Base-by-base conservation (phyloP, 1,140 invertebrate species). In the Rhopalosiphum padi region DNA sequence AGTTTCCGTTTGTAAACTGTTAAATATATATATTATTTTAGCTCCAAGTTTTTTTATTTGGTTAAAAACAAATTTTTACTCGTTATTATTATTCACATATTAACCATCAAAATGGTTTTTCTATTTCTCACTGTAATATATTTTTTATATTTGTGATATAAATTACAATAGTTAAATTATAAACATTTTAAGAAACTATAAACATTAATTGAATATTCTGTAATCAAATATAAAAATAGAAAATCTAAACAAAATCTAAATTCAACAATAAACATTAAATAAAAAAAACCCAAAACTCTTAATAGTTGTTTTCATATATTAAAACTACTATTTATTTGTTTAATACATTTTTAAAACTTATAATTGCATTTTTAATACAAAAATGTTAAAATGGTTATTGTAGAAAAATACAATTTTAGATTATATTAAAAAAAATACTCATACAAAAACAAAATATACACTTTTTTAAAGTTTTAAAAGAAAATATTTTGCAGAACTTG, bases 311-410 rank as follows among this genome's bases (percentile, higher is more conserved):
- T n/a, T 4, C 5, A 35, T 4, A 46, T 43, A 43, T 41, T 86
- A 86, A 86, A 46, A 86, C 11, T 86, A 11, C 30, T 25, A 86
- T 87, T 86, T 87, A 21, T n/a, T 41, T 41, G 3, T 48, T 46
- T 48, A 48, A 43, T 35, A 23, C 18, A n/a, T 87, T 48, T 48
- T 22, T 35, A 88, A 51, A 88, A 88, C 43, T 88, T 88, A n/a
- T 86, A 48, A 86, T 86, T 86, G 85, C 25, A 48, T 86, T 86
- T 88, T 51, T 35, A 51, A 88, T n/a, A 51, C 30, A 88, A 51
- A 22, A 88, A 51, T 88, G 30, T 35, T 51, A 89, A 89, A 89
- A 37, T 89, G 0, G 25, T 89, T 25, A 53, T 11, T n/a, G 87
- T 51, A 89, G 46, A n/a, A 51, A 37, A 86, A 86, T 46, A n/a